A percentile compares a stretch with the other conserved stretches of the same genome.
Evolutionary conservation across 2,797 vertebrate genomes (phyloP).

Genomic region (Phataginus tricuspis): DNA sequence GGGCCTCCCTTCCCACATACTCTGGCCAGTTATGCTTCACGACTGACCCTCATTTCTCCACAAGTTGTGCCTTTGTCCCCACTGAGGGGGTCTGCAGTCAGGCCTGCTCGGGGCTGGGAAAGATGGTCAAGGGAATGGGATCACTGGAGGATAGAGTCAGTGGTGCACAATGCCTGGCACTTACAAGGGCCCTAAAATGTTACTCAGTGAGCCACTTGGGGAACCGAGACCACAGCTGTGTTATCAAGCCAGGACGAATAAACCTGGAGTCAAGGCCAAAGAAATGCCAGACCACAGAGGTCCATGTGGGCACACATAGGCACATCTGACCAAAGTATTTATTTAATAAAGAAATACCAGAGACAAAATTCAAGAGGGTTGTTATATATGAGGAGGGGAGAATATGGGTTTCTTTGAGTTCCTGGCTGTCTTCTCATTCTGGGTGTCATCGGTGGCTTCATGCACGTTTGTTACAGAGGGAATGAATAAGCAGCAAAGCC

Average conservation of each 20-base stretch:
- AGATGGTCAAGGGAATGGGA: neutral
- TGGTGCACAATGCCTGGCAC: neutral
- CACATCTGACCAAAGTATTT: neutral
- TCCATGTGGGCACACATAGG: neutral
- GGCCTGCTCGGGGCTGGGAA: neutral
- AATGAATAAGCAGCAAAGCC: neutral
- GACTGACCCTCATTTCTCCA: neutral
- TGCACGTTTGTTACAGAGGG: neutral
- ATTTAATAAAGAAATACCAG: neutral
- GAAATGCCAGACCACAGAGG: neutral
- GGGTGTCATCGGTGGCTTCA: neutral
- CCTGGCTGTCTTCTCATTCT: neutral
- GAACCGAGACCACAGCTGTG: neutral
- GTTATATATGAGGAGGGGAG: neutral
- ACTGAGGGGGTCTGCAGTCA: neutral
- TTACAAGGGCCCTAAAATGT: neutral
- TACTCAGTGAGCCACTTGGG: neutral
- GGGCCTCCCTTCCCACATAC: fast-evolving
- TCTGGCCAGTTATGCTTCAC: too few relatives aligned
- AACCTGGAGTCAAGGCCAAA: neutral
- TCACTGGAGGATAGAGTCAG: fast-evolving
- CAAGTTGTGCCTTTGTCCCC: neutral
- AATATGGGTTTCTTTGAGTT: neutral
- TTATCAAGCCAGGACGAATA: neutral
- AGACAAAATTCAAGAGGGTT: neutral